These are phyloP conservation scores for Tapirus terrestris DNA, from an alignment of 2,113 vertebrate genomes.

Conservation along the genomic window DNA sequence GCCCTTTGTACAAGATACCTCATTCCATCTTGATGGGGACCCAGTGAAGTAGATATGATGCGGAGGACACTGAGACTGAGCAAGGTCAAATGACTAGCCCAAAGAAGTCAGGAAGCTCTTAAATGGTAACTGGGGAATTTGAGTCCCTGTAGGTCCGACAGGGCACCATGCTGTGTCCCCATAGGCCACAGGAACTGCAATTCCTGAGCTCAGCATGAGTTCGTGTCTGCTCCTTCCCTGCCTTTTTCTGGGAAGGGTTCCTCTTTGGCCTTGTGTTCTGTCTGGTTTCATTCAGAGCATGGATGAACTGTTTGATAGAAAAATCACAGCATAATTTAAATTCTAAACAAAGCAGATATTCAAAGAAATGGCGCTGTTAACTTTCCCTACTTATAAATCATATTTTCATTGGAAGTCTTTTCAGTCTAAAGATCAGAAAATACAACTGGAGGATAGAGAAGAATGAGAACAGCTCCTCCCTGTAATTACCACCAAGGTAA, in stretches of 20 bases:
- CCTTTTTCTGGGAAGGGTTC: background rate
- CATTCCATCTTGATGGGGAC: background rate
- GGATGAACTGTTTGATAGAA: background rate
- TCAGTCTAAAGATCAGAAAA: background rate
- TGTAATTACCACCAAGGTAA: background rate
- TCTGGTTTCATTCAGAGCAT: background rate
- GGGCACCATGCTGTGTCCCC: fast-evolving
- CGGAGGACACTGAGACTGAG: background rate
- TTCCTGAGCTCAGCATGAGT: background rate
- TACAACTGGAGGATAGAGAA: background rate
- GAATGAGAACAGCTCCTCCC: background rate
- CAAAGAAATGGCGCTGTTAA: background rate
- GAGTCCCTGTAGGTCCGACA: fast-evolving
- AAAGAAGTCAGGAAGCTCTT: too few species aligned
- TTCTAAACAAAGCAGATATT: background rate
- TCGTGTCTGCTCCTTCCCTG: background rate
- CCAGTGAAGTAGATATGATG: background rate
- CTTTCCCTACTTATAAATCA: background rate
- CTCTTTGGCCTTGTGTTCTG: background rate
- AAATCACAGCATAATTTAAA: constrained; percentile 5
- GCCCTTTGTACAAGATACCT: fast-evolving
- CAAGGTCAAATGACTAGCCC: background rate
- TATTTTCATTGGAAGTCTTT: background rate
- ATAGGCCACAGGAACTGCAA: background rate
- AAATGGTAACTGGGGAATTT: background rate